Conservation (phyloP, 2,113 vertebrate genomes). For the Diadophis punctatus region DNA sequence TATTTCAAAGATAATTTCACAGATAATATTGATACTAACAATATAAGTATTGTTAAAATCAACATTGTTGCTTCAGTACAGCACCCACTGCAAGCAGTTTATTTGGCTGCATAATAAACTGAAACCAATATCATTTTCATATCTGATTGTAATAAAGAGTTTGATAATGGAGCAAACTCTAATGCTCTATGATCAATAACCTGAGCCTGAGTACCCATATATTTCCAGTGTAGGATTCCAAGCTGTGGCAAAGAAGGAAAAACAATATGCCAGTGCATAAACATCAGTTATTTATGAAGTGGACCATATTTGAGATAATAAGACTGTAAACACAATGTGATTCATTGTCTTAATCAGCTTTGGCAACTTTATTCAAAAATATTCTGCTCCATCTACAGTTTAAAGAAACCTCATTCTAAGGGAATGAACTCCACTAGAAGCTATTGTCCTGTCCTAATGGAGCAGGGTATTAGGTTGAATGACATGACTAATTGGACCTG, state of each 20-base stretch:
- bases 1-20: not conserved
- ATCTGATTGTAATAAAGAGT: constrained; percentile 66
- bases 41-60: constrained; percentile 9
- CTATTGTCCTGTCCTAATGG: not conserved
- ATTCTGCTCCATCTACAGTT: not conserved
- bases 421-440: not conserved
- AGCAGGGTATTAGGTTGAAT: not conserved
- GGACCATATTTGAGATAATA: not conserved
- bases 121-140: constrained; percentile 64
- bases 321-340: fast-evolving
- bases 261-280: not conserved
- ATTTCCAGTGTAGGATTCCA: not conserved
- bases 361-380: not conserved
- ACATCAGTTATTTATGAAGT: not conserved
- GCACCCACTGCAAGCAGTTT: constrained; percentile 36
- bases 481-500: not conserved
- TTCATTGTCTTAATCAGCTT: not conserved
- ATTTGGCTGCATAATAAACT: constrained; percentile 56
- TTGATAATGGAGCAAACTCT: constrained; percentile 52
- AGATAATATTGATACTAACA: no score
- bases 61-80: constrained; percentile 25
- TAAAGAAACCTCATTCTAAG: not conserved
- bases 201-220: constrained; percentile 27
- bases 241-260: not conserved
- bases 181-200: constrained; percentile 57